Conservation (phyloP, 1,140 invertebrate genomes). For the Eciton burchellii region DNA sequence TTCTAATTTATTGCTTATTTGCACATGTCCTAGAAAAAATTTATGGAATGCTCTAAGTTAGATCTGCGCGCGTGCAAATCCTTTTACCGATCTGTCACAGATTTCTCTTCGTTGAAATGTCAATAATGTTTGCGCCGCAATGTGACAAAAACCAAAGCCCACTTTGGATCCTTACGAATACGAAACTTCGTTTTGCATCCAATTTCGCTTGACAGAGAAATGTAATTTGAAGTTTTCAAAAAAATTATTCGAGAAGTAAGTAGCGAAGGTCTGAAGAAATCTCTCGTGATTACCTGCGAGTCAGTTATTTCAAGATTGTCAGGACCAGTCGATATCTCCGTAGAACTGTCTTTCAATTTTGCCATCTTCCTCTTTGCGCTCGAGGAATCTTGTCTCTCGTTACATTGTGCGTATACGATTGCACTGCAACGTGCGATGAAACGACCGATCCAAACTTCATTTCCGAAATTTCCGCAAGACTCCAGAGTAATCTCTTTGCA, state of each 20-base stretch:
- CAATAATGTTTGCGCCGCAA: neutral
- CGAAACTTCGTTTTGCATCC: neutral
- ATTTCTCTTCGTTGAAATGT: neutral
- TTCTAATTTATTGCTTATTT: constrained; percentile 49
- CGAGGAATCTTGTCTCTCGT: neutral
- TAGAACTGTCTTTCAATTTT: constrained; percentile 21
- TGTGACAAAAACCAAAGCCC: neutral
- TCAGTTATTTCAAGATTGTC: constrained; percentile 30
- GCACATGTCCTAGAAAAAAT: constrained; percentile 25
- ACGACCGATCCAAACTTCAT: constrained; percentile 12
- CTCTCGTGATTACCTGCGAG: neutral
- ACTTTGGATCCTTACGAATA: constrained; percentile 9
- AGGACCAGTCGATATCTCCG: neutral
- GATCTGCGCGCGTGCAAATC: constrained; percentile 6
- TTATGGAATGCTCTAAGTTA: constrained; percentile 17
- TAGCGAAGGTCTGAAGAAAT: too few relatives aligned
- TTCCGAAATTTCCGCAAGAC: constrained; percentile 25
- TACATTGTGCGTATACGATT: neutral
- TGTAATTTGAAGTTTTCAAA: neutral
- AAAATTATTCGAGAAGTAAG: too few relatives aligned
- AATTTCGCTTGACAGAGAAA: neutral
- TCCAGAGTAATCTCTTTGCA: neutral
- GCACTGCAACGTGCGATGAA: neutral
- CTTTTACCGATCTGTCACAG: constrained; percentile 17
- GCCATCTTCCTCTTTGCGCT: neutral